Conservation (phyloP, 35 echinoderm and acorn worm species). For the Apostichopus californicus region DNA sequence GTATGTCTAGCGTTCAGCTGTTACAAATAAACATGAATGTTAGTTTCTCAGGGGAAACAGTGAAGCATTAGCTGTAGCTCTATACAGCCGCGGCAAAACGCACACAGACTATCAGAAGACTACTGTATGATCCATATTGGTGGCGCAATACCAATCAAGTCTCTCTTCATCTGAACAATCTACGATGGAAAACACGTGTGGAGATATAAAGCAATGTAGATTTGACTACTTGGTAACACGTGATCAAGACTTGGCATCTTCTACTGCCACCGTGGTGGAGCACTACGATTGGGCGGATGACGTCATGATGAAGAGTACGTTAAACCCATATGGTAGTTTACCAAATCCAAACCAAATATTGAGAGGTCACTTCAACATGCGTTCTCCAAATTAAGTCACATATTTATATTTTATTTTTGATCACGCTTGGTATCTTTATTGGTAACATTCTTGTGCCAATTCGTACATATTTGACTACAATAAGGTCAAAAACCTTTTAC, state of each 20-base stretch:
- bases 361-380: too few relatives aligned
- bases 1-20: too few relatives aligned
- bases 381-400: too few relatives aligned
- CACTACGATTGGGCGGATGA: slow-evolving; percentile 5
- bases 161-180: background rate
- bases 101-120: background rate
- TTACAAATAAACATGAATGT: too few relatives aligned
- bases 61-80: background rate
- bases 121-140: slow-evolving; percentile 2
- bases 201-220: slow-evolving; percentile 28
- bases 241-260: background rate
- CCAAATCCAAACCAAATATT: too few relatives aligned
- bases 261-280: background rate
- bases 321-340: too few relatives aligned
- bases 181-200: slow-evolving; percentile 18
- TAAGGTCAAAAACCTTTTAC: too few relatives aligned
- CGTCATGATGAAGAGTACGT: slow-evolving; percentile 25
- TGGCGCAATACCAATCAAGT: slow-evolving; percentile 5
- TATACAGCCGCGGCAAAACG: background rate
- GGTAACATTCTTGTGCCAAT: too few relatives aligned
- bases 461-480: too few relatives aligned
- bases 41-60: background rate
- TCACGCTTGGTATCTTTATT: too few relatives aligned
- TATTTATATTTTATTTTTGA: too few relatives aligned
- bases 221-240: slow-evolving; percentile 36